A percentile compares a stretch with the other conserved stretches of the same genome.
phyloP scores from a whole-genome alignment of 1,140 invertebrate genomes.

The Drosophila obscura region DNA sequence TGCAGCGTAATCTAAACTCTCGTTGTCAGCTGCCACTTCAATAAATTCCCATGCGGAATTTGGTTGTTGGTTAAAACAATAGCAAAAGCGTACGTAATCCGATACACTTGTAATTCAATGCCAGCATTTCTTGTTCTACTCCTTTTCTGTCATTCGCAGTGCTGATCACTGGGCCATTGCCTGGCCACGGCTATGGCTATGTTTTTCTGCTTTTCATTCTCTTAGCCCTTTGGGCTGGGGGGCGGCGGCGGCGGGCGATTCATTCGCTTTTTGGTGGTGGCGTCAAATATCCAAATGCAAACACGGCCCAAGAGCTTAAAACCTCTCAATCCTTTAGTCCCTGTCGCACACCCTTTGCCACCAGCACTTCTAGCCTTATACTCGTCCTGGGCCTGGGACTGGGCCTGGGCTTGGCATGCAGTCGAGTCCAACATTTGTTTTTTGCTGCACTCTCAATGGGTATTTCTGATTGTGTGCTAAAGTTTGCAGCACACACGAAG shows the following conservation, averaged over 20 bases:
- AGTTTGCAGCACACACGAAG: too few species aligned
- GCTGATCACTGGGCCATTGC: conserved; percentile 5
- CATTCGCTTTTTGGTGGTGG: conserved; percentile 15
- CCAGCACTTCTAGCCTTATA: not conserved
- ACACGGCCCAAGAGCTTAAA: conserved; percentile 2
- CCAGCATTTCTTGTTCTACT: not conserved
- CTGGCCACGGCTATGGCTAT: too few species aligned
- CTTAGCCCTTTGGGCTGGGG: not conserved
- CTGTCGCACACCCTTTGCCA: conserved; percentile 1
- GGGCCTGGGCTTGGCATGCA: too few species aligned
- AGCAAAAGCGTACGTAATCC: not conserved
- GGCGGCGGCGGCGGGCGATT: too few species aligned
- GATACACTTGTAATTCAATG: not conserved
- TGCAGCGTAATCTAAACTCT: not conserved
- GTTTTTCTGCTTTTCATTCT: not conserved
- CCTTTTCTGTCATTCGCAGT: conserved; percentile 3
- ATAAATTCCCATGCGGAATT: too few species aligned
- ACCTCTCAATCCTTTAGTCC: not conserved
- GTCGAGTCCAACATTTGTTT: too few species aligned
- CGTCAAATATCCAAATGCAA: conserved; percentile 45
- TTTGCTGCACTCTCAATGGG: too few species aligned
- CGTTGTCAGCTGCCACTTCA: too few species aligned
- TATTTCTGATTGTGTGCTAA: too few species aligned
- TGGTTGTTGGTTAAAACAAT: not conserved
- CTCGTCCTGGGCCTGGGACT: too few species aligned